Evolutionary conservation across 2,888 invertebrate genomes (phyloP), one percentile per base, ranked within the genome.

Genomic region (Morpho achilles): DNA sequence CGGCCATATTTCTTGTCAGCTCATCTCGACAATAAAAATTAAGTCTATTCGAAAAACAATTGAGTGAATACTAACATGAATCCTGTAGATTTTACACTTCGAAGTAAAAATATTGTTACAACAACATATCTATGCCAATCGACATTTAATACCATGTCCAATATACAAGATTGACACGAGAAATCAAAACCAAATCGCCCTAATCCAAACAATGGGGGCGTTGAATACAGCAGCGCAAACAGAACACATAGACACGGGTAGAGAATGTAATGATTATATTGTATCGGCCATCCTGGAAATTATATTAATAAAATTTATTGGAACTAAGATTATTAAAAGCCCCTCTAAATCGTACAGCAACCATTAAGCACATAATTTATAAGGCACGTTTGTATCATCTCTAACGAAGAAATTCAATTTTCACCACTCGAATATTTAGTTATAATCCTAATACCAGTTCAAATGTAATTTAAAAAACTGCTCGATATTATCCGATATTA

Each of bases 131-230:
- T 78, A 59, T 77, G 72, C 80, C 76, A 81, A 8, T 69, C 69
- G 0, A 70, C 65, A 6, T 83, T 78, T 59, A 86, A 63, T 42
- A 80, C 72, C 81, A 91, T 73, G 61, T 91, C 83, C 53, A 83
- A 77, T 5, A 84, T 80, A 63, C 87, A 91, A 1, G 75, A 72
- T 8, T 77, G 72, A 51, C 91, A 91, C 7, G 83, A 75, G 51
- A 88, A 84, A 65, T 91, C 91, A 50, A 76, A 76, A 0, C 70
- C 78, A 67, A 82, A 91, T 10, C 72, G 70, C 23, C 89, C 89
- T 46, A 84, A 61, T n/a, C 86, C 82, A 32, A 87, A 66, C 7
- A 86, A 52, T 0, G 90, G 88, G 1, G 85, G 77, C 9, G 78
- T 53, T 7, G 91, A 81, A 61, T 89, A 90, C 2, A 80, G 41